Evolutionary conservation across 2,888 invertebrate genomes (phyloP).

Genomic region (Noctuana brunneofusca): DNA sequence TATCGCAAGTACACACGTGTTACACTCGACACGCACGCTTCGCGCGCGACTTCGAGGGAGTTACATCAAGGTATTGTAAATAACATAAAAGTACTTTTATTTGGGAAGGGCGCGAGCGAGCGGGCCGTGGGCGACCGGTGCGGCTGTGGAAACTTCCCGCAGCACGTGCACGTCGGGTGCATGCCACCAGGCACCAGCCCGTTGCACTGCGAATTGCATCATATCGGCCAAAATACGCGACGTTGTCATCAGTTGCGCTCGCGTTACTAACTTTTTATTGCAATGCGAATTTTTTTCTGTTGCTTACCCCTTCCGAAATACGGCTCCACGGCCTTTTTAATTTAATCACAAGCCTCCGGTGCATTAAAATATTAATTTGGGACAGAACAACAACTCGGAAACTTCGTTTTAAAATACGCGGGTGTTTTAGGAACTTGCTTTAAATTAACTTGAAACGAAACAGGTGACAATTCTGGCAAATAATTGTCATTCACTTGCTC

Average conservation of each 20-base stretch:
- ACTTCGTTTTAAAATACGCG: conserved; percentile 22
- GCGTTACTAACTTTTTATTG: conserved; percentile 38
- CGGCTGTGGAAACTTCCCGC: conserved; percentile 32
- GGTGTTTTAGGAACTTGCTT: conserved; percentile 28
- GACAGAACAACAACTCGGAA: background rate
- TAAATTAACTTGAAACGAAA: conserved; percentile 28
- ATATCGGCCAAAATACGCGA: conserved; percentile 41
- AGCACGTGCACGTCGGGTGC: conserved; percentile 32
- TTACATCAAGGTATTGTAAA: conserved; percentile 45
- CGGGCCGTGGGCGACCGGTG: conserved; percentile 14
- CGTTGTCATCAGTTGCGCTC: conserved; percentile 40
- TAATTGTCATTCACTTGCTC: conserved; percentile 10
- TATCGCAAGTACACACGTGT: conserved; percentile 37
- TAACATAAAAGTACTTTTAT: conserved; percentile 30
- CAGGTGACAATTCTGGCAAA: conserved; percentile 24
- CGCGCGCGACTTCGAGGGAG: conserved; percentile 44
- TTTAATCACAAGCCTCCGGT: background rate
- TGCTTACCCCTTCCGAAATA: conserved; percentile 3
- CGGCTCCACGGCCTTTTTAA: background rate
- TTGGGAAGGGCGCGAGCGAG: conserved; percentile 34
- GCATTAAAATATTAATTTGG: conserved; percentile 24
- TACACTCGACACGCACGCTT: conserved; percentile 41
- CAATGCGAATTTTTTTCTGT: conserved; percentile 41
- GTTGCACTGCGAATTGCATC: conserved; percentile 49
- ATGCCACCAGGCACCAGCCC: conserved; percentile 36